Evolutionary conservation across 2,888 invertebrate species (phyloP).

Genomic region (Nysson spinosus): DNA sequence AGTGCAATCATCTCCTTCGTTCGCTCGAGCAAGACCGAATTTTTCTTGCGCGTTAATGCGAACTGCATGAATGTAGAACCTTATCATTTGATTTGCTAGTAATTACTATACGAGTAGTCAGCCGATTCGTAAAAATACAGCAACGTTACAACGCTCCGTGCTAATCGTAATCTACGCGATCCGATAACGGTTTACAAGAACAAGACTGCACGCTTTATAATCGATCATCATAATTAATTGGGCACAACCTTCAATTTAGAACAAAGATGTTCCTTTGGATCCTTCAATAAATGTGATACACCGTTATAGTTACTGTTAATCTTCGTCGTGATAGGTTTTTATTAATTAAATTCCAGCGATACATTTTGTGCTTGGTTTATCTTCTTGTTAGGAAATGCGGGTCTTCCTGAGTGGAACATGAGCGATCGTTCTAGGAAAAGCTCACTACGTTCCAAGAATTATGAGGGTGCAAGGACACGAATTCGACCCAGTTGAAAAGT

Average conservation of each 20-base stretch:
- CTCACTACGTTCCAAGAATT: background rate
- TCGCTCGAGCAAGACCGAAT: constrained; percentile 61
- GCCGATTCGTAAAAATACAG: constrained; percentile 29
- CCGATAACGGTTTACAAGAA: too few species aligned
- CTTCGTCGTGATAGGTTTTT: too few species aligned
- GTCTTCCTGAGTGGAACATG: too few species aligned
- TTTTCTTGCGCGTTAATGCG: constrained; percentile 43
- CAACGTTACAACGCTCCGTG: constrained; percentile 16
- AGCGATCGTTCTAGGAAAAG: constrained; percentile 26
- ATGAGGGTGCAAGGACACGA: background rate
- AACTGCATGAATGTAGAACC: constrained; percentile 32
- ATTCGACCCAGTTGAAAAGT: background rate
- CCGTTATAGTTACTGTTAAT: too few species aligned
- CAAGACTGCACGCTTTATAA: background rate
- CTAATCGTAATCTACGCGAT: constrained; percentile 52
- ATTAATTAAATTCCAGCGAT: too few species aligned
- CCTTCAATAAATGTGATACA: too few species aligned
- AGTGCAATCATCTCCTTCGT: constrained; percentile 66
- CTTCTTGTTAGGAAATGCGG: too few species aligned
- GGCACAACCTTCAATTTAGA: too few species aligned
- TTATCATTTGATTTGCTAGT: constrained; percentile 33
- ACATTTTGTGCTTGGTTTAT: too few species aligned
- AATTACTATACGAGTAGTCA: constrained; percentile 37
- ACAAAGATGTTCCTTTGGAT: too few species aligned
- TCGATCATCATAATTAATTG: too few species aligned